phyloP scores from a whole-genome alignment of 2,888 invertebrate species.

The Abrostola tripartita region DNA sequence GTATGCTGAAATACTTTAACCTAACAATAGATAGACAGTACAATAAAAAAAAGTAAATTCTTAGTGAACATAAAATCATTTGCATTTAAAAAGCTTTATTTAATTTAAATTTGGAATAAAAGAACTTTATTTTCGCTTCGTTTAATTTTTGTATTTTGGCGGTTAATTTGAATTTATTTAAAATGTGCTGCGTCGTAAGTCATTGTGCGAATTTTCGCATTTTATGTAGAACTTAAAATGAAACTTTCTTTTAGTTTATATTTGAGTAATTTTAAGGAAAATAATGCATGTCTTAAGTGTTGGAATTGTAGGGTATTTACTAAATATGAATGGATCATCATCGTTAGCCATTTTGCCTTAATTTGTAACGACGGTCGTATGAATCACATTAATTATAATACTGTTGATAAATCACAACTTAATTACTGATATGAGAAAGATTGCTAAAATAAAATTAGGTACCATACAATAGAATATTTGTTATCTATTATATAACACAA shows the following conservation, averaged over 20 bases:
- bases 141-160: slow-evolving; percentile 25
- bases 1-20: slow-evolving; percentile 35
- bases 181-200: slow-evolving; percentile 12
- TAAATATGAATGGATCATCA: slow-evolving; percentile 32
- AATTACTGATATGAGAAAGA: background rate
- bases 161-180: slow-evolving; percentile 16
- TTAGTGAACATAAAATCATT: slow-evolving; percentile 13
- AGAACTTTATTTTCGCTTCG: slow-evolving; percentile 5
- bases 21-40: slow-evolving; percentile 24
- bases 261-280: slow-evolving; percentile 41
- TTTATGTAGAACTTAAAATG: slow-evolving; percentile 25
- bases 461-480: slow-evolving; percentile 1
- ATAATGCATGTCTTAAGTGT: slow-evolving; percentile 40
- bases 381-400: slow-evolving; percentile 12
- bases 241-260: slow-evolving; percentile 21
- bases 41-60: slow-evolving; percentile 16
- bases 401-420: slow-evolving; percentile 13
- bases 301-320: slow-evolving; percentile 33
- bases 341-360: slow-evolving; percentile 49
- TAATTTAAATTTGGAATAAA: slow-evolving; percentile 1
- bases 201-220: slow-evolving; percentile 15
- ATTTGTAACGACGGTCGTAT: slow-evolving; percentile 29
- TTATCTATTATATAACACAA: slow-evolving; percentile 4
- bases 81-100: slow-evolving; percentile 49
- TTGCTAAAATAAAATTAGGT: background rate